A percentile compares a stretch with the other conserved stretches of the same genome.
Evolutionary conservation across 2,888 invertebrate species (phyloP).

Genomic region (Drosophila demipolita): DNA sequence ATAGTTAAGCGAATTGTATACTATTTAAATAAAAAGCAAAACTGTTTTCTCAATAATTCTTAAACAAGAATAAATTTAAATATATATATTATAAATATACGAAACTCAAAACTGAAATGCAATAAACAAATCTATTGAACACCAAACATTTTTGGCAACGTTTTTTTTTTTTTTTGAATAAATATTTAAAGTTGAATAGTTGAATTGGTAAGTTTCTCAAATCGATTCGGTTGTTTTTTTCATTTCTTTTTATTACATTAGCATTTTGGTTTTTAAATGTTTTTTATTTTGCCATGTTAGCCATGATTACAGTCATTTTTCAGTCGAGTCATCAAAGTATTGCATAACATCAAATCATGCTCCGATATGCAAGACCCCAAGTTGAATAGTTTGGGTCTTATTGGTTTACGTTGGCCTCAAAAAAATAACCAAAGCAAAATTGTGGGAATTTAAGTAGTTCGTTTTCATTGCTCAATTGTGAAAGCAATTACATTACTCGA

Average conservation of each 20-base stretch:
- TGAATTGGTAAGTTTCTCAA: neutral
- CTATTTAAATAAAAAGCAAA: slow-evolving; percentile 69
- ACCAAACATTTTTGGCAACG: slow-evolving; percentile 44
- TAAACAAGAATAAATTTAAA: slow-evolving; percentile 70
- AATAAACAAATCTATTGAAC: slow-evolving; percentile 79
- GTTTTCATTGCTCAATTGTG: slow-evolving; percentile 53
- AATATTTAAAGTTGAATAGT: neutral
- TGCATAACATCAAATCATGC: slow-evolving; percentile 38
- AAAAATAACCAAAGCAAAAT: neutral
- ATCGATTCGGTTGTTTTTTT: slow-evolving; percentile 7
- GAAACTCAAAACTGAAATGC: slow-evolving; percentile 72
- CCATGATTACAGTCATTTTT: neutral
- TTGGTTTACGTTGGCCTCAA: slow-evolving; percentile 1
- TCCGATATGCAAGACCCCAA: slow-evolving; percentile 4
- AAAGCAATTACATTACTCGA: slow-evolving; percentile 58
- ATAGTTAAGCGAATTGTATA: slow-evolving; percentile 78
- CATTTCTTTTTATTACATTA: neutral
- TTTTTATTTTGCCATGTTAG: slow-evolving; percentile 4
- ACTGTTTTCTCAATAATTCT: slow-evolving; percentile 77
- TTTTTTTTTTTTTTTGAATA: neutral
- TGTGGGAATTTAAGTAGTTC: slow-evolving; percentile 15
- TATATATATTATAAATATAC: slow-evolving; percentile 71
- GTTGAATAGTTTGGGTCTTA: slow-evolving; percentile 4
- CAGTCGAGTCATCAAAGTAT: slow-evolving; percentile 33
- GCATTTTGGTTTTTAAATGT: slow-evolving; percentile 3